Conservation (phyloP, 2,797 vertebrate species). For the Orientallactaga sibirica region DNA sequence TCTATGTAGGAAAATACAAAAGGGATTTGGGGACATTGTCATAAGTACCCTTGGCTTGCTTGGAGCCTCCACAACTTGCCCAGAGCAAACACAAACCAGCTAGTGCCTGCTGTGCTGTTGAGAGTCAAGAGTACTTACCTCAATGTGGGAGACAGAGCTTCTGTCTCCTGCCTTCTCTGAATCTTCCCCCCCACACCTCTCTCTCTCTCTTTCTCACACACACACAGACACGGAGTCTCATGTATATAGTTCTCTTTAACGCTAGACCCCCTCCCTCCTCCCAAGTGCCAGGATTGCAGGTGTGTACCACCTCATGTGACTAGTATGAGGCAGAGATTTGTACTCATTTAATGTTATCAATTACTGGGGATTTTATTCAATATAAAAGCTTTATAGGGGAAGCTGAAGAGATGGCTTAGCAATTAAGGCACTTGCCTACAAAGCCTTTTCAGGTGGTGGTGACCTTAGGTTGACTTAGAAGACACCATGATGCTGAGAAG, state of each 20-base stretch:
- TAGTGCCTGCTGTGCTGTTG: background rate
- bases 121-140: background rate
- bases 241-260: background rate
- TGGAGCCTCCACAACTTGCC: background rate
- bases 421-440: too few species aligned
- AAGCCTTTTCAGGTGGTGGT: too few species aligned
- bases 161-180: too few species aligned
- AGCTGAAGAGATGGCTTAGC: too few species aligned
- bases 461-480: too few species aligned
- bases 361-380: background rate
- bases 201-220: too few species aligned
- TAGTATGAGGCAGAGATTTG: background rate
- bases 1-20: constrained; percentile 24
- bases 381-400: background rate
- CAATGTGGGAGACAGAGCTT: background rate
- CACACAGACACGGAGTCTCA: too few species aligned
- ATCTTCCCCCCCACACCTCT: background rate
- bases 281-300: background rate
- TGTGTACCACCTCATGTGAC: background rate
- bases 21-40: constrained; percentile 12
- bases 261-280: background rate
- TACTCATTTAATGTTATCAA: constrained; percentile 22
- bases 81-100: background rate
- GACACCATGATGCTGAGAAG: too few species aligned
- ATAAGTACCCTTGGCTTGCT: background rate